Base-by-base conservation (phyloP, 2,113 vertebrate species). In the Echinops telfairi region DNA sequence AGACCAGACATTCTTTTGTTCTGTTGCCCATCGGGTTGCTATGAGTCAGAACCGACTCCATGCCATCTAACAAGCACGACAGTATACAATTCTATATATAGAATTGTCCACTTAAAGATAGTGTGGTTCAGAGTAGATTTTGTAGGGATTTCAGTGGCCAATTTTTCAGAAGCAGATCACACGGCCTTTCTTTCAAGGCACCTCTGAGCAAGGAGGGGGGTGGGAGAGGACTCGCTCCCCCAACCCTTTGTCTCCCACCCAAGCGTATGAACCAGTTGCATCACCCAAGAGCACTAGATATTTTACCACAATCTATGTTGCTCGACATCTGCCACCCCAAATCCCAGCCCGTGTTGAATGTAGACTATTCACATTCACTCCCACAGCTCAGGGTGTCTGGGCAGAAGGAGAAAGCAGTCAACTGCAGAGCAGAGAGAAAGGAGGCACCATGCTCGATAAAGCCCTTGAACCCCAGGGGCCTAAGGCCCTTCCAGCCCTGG, bases 351-450 rank as follows among this genome's bases (percentile, higher is more conserved):
- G 15, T 47, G 75, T 16, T 29, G n/a, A 36, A 43, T 43, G 47
- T 14, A 58, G 75, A 66, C 38, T 31, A 53, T 58, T 75, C 17
- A 2, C 6, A 29, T 68, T 64, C 31, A 23, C 8, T 53, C 60
- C 77, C 83, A 6, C 19, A 68, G n/a, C 40, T 57, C 75, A 11
- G 33, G 40, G 38, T 5, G 57, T 33, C 66, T 38, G 29, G 43
- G 40, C 12, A 68, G n/a, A 2, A 22, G 22, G 27, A 14, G 15
- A 70, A 2, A 15, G 1, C 3, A 14, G 23, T 11, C 23, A 27
- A 66, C 6, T 6, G 3, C 27, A 1, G 3, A 0, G 38, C 9
- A 1, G 12, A 73, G 17, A 73, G 2, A 31, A 6, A 4, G 0
- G 5, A 9, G n/a, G 0, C 29, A 6, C 6, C 8, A 10, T 62